Evolutionary conservation across 2,888 invertebrate genomes (phyloP).

Genomic region (Anoncus sp.): DNA sequence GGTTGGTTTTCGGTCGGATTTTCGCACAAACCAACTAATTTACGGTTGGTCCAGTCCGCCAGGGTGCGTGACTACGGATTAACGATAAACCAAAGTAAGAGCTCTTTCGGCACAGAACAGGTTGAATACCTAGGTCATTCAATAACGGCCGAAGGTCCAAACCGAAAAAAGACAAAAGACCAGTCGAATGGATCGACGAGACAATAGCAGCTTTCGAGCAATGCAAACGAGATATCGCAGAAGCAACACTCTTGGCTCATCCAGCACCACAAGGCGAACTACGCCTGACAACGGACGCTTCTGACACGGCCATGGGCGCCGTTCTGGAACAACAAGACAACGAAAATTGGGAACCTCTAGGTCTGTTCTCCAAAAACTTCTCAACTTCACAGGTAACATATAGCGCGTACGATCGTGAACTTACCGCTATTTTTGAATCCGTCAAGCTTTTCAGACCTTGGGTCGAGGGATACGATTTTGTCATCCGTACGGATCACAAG

Average conservation of each 20-base stretch:
- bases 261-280: constrained; percentile 66
- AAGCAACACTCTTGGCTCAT: constrained; percentile 23
- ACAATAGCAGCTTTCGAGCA: neutral
- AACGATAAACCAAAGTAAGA: too few species aligned
- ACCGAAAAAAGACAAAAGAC: constrained; percentile 37
- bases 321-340: too few species aligned
- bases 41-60: too few species aligned
- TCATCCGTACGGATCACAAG: constrained; percentile 40
- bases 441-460: constrained; percentile 51
- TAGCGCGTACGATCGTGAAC: constrained; percentile 61
- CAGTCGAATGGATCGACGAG: constrained; percentile 2
- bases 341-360: constrained; percentile 12
- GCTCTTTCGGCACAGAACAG: too few species aligned
- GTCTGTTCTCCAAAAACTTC: constrained; percentile 34
- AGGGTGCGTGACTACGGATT: too few species aligned
- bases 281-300: constrained; percentile 3
- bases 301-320: constrained; percentile 4
- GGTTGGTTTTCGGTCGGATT: too few species aligned
- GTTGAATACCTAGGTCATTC: too few species aligned
- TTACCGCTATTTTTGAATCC: constrained; percentile 48
- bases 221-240: neutral
- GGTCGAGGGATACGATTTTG: constrained; percentile 33
- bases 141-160: too few species aligned
- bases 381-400: neutral
- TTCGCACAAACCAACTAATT: too few species aligned